Conservation (phyloP, 2,113 vertebrate species). For the Turdus rufiventris region DNA sequence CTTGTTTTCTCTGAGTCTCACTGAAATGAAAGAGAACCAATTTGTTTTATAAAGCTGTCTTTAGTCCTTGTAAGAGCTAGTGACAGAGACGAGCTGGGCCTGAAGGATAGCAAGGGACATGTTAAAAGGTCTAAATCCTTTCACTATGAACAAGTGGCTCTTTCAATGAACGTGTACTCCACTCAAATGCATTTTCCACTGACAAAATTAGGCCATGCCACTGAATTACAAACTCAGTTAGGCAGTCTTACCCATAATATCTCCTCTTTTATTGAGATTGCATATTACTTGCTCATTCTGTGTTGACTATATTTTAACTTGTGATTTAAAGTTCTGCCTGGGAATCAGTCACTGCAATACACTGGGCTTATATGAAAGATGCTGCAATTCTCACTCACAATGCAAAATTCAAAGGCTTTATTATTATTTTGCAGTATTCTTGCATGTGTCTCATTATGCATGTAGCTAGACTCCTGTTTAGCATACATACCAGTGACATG, state of each 20-base stretch:
- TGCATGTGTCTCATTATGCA: not conserved
- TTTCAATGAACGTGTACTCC: not conserved
- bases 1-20: not conserved
- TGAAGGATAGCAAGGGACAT: not conserved
- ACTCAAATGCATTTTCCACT: not conserved
- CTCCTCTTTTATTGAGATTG: not conserved
- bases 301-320: not conserved
- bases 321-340: not conserved
- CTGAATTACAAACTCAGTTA: not conserved
- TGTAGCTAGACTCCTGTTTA: not conserved
- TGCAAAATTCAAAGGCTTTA: slow-evolving; percentile 5
- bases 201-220: not conserved
- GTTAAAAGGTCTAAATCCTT: not conserved
- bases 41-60: not conserved
- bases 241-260: not conserved
- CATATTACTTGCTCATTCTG: not conserved
- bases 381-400: not conserved
- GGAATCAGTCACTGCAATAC: not conserved
- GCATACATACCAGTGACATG: not conserved
- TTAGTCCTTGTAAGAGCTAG: not conserved
- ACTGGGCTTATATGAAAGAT: not conserved
- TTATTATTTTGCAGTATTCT: slow-evolving; percentile 15
- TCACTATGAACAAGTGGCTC: not conserved
- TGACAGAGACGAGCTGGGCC: not conserved
- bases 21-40: not conserved